A percentile compares a stretch with the other conserved stretches of the same genome.
phyloP scores from a whole-genome alignment of 2,797 vertebrate genomes.

The Anguilla megastoma region DNA sequence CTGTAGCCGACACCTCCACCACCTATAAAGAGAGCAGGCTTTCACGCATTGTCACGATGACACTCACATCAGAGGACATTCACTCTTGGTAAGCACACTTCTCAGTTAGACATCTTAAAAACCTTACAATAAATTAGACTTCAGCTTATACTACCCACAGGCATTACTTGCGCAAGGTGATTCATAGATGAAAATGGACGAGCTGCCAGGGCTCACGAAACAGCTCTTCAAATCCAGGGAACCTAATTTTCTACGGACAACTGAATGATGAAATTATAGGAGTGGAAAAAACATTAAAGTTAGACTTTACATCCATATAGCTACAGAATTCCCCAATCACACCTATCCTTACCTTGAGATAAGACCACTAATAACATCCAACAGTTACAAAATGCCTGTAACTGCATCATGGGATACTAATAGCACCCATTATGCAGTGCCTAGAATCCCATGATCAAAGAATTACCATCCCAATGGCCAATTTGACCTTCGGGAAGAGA shows the following conservation, averaged over 20 bases:
- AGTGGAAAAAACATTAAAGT: not conserved
- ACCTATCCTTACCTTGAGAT: not conserved
- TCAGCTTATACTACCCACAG: not conserved
- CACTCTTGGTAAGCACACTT: not conserved
- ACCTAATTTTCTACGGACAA: not conserved
- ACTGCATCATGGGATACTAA: not conserved
- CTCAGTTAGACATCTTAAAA: not conserved
- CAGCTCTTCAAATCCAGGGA: not conserved
- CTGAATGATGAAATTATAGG: not conserved
- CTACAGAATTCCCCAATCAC: constrained; percentile 1
- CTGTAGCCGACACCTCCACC: not conserved
- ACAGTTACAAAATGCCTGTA: not conserved
- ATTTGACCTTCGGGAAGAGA: not conserved
- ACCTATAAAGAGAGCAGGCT: not conserved
- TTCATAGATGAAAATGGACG: not conserved
- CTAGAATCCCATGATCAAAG: not conserved
- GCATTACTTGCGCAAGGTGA: not conserved
- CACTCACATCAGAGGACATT: not conserved
- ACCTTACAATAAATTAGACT: not conserved
- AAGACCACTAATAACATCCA: not conserved
- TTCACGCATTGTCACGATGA: not conserved
- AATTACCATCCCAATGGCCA: not conserved
- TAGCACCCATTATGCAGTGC: not conserved
- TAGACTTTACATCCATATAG: not conserved
- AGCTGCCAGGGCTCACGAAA: not conserved